A percentile compares a stretch with the other conserved stretches of the same genome.
phyloP scores from a whole-genome alignment of 2,797 vertebrate genomes.

The Valencia hispanica region DNA sequence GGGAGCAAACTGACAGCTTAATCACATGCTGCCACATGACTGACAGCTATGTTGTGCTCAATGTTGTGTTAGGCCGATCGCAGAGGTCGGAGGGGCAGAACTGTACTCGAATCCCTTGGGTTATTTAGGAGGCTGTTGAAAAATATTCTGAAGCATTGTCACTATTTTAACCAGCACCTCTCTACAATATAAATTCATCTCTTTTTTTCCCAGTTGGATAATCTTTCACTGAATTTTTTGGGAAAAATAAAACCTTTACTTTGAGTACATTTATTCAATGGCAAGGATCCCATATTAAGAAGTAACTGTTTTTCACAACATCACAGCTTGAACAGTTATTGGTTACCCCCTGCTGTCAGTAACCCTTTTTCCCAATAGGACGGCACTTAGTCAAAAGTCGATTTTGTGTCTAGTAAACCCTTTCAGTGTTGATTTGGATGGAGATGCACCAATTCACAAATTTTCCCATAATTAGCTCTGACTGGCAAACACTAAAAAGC shows the following conservation, averaged over 20 bases:
- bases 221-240: background rate
- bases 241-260: background rate
- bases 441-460: background rate
- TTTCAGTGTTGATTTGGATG: background rate
- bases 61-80: conserved; percentile 7
- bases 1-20: conserved; percentile 25
- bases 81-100: conserved; percentile 30
- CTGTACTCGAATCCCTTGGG: conserved; percentile 18
- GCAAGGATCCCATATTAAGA: background rate
- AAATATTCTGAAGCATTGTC: conserved; percentile 1
- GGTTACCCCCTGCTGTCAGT: background rate
- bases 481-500: background rate
- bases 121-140: conserved; percentile 13
- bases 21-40: conserved; percentile 35
- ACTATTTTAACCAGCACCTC: background rate
- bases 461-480: background rate
- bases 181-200: background rate
- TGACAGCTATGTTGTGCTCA: conserved; percentile 29
- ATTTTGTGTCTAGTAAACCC: background rate
- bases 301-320: background rate
- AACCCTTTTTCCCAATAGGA: background rate
- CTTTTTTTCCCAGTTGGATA: background rate
- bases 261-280: background rate
- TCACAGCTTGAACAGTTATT: background rate
- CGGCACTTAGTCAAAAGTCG: background rate